phyloP scores from a whole-genome alignment of 2,113 vertebrate genomes.

The Uropsilus gracilis region DNA sequence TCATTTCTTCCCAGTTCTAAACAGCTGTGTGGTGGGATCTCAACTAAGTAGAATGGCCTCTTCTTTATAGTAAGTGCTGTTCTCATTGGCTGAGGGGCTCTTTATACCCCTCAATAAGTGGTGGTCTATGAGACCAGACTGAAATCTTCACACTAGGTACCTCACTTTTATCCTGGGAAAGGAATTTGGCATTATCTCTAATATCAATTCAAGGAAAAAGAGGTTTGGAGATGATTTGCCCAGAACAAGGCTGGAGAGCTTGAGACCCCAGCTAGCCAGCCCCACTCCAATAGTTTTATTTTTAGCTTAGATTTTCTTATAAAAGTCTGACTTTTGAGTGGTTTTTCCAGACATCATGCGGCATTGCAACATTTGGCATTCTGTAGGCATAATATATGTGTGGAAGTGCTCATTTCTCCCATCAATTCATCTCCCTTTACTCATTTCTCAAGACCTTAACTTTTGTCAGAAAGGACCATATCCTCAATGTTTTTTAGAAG shows the following conservation, averaged over 20 bases:
- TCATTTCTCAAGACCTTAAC: not conserved
- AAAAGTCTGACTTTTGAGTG: not conserved
- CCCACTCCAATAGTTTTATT: too few species aligned
- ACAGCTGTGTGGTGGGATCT: not conserved
- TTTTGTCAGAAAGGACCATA: not conserved
- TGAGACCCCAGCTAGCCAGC: not conserved
- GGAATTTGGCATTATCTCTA: not conserved
- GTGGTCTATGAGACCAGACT: not conserved
- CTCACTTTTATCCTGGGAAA: not conserved
- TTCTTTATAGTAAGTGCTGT: not conserved
- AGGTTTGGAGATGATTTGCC: not conserved
- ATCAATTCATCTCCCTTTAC: not conserved
- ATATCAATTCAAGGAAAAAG: not conserved
- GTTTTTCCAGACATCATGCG: not conserved
- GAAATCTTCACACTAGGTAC: too few species aligned
- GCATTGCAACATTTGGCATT: not conserved
- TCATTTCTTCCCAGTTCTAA: not conserved
- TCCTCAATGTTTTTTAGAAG: not conserved
- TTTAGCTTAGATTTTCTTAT: not conserved
- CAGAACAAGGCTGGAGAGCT: not conserved
- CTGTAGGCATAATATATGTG: rapidly evolving
- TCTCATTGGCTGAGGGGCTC: not conserved
- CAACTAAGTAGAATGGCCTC: not conserved
- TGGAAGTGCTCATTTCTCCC: not conserved
- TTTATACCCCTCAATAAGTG: not conserved